Evolutionary conservation across 2,113 vertebrate genomes (phyloP), one percentile per base, ranked within the genome.

Genomic region (Sturnus vulgaris): DNA sequence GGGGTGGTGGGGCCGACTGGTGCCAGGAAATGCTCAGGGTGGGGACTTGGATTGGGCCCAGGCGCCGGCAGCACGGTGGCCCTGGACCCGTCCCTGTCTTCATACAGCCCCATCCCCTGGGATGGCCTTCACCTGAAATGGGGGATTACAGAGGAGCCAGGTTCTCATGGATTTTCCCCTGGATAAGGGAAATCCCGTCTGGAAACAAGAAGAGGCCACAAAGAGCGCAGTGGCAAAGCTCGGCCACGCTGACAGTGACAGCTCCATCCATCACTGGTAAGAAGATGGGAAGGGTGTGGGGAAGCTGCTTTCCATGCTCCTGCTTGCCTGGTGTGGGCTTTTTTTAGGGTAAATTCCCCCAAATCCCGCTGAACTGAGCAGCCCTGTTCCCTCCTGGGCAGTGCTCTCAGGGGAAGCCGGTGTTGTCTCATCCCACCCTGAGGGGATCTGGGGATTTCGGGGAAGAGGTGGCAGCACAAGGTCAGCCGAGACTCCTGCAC

Each of bases 111-210:
- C 0, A 11, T 64, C 23, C 37, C 19, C 40, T 1, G 31, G 20
- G 39, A 27, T 11, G 53, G 25, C 35, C 21, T 68, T 83, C 2
- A 5, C 55, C 22, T 0, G 0, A n/a, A 59, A 35, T 0, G 0
- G 19, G 70, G 35, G 23, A 63, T 28, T 69, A 18, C 0, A 0
- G 81, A 84, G 77, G 37, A 92, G 35, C 12, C 0, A 0, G 37
- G 16, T 49, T n/a, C 17, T 80, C 33, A 30, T 47, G 64, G 69
- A 44, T 73, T 57, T 15, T 16, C 5, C 13, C 15, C 19, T 4
- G 66, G 33, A 19, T 8, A 30, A 46, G 55, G 55, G n/a, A 69
- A 81, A 78, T 77, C 60, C 33, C 0, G 0, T 20, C 60, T 65
- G 83, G 86, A 30, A 77, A 42, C 42, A 14, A 61, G 31, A 40